Percentiles rank a stretch among this genome's conserved stretches.
Evolutionary conservation across 2,113 vertebrate species (phyloP).

Genomic region (Antechinus stuartii): DNA sequence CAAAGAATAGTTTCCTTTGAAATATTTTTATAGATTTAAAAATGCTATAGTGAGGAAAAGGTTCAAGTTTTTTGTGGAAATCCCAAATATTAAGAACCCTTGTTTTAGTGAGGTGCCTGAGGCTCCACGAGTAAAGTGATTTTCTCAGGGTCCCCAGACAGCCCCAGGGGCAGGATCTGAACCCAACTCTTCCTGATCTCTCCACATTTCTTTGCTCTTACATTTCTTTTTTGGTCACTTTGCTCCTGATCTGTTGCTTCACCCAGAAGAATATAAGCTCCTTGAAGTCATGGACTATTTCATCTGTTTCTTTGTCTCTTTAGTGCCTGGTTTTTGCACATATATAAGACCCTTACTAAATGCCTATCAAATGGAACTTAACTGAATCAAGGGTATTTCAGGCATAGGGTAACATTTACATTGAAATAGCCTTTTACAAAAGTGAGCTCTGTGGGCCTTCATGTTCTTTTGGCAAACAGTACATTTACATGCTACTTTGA

Average conservation of each 20-base stretch:
- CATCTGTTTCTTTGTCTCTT: not conserved
- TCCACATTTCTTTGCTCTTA: not conserved
- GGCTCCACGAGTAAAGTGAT: not conserved
- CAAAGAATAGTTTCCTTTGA: not conserved
- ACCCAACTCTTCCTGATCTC: not conserved
- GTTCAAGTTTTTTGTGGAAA: not conserved
- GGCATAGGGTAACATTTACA: not conserved
- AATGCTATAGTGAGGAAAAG: not conserved
- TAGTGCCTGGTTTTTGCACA: not conserved
- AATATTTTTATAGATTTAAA: not conserved
- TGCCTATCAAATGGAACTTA: not conserved
- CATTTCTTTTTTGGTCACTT: not conserved
- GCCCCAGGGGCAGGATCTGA: not conserved
- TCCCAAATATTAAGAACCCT: not conserved
- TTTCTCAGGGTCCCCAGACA: not conserved
- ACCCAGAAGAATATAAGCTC: not conserved
- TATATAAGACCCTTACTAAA: not conserved
- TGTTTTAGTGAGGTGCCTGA: not conserved
- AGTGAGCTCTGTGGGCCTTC: not conserved
- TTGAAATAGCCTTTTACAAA: not conserved
- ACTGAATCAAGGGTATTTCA: not conserved
- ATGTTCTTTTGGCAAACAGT: not conserved
- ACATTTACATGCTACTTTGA: conserved; percentile 14
- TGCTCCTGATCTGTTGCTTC: not conserved
- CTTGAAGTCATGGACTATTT: not conserved